Percentiles rank a stretch among this genome's conserved stretches.
These are phyloP conservation scores for Sarcophaga rosellei DNA, from an alignment of 2,888 invertebrate genomes.

Conservation along the genomic window DNA sequence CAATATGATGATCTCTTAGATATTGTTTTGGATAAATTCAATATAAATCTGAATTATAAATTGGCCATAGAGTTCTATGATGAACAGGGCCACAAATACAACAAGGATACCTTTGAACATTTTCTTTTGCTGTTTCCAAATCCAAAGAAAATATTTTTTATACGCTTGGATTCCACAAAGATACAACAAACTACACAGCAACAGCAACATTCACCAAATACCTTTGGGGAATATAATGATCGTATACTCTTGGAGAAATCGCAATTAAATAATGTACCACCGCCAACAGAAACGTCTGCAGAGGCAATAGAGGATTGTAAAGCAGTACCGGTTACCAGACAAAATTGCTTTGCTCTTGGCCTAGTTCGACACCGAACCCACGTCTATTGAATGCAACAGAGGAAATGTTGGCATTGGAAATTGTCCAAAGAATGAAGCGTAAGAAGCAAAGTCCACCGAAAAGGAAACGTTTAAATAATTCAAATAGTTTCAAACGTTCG, in stretches of 20 bases:
- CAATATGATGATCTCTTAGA: conserved; percentile 72
- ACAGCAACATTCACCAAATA: not conserved
- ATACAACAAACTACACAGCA: not conserved
- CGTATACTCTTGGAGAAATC: conserved; percentile 53
- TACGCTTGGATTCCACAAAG: conserved; percentile 73
- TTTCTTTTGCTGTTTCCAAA: conserved; percentile 77
- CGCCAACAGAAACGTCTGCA: conserved; percentile 6
- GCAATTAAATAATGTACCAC: conserved; percentile 41
- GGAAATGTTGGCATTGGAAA: conserved; percentile 2
- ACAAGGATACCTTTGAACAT: conserved; percentile 75
- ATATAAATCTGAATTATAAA: conserved; percentile 71
- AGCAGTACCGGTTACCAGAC: conserved; percentile 76
- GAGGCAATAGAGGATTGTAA: conserved; percentile 30
- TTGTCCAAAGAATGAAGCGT: conserved; percentile 24
- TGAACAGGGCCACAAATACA: conserved; percentile 74
- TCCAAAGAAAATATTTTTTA: conserved; percentile 75
- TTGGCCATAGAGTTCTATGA: conserved; percentile 75
- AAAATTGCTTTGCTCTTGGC: conserved; percentile 77
- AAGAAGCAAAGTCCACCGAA: conserved; percentile 50
- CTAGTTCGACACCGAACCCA: conserved; percentile 20
- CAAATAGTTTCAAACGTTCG: conserved; percentile 44
- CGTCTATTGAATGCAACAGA: not conserved
- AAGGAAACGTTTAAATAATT: conserved; percentile 37
- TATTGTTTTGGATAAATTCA: conserved; percentile 70
- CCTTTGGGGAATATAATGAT: too few species aligned